Percentiles rank a stretch among this genome's conserved stretches.
phyloP scores from a whole-genome alignment of 2,888 invertebrate species.

The Leptothorax acervorum region DNA sequence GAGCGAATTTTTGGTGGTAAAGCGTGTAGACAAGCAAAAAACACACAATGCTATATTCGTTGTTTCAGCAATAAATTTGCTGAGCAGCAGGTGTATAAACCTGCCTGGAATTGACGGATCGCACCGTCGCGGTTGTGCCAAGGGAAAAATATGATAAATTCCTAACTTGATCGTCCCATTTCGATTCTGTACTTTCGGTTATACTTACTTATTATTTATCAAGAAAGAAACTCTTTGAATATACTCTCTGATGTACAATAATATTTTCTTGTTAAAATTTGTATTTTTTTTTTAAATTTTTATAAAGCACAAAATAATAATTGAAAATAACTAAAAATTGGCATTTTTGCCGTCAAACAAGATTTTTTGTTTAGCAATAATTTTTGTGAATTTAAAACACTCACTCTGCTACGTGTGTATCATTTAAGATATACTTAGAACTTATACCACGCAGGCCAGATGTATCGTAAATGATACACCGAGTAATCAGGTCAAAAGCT shows the following conservation, averaged over 20 bases:
- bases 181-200: conserved; percentile 3
- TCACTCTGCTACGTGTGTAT: no score
- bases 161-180: conserved; percentile 42
- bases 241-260: neutral
- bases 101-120: conserved; percentile 39
- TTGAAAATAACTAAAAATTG: neutral
- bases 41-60: neutral
- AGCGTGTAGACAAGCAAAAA: conserved; percentile 4
- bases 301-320: neutral
- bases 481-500: no score
- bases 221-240: neutral
- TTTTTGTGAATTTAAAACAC: neutral
- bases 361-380: neutral
- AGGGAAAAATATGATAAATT: conserved; percentile 41
- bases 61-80: conserved; percentile 34
- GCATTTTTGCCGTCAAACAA: neutral
- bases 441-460: no score
- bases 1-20: conserved; percentile 2
- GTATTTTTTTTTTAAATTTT: conserved; percentile 3
- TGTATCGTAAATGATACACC: no score
- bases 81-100: conserved; percentile 49
- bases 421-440: no score
- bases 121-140: conserved; percentile 1
- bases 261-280: neutral
- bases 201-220: neutral